Evolutionary conservation across 2,113 vertebrate genomes (phyloP).

Genomic region (Epinephelus lanceolatus): DNA sequence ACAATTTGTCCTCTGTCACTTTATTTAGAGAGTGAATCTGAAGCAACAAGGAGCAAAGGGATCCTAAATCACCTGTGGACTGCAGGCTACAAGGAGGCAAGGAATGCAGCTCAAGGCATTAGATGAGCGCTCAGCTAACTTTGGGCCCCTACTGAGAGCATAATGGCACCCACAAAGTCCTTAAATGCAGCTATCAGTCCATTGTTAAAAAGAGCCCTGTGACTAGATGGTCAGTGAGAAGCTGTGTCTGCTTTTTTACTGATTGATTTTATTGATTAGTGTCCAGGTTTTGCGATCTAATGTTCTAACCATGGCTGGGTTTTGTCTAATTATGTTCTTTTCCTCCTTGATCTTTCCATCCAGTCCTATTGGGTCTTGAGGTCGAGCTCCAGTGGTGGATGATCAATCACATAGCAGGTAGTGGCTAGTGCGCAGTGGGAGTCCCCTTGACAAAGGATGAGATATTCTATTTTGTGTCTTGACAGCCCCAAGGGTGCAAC

Average conservation of each 20-base stretch:
- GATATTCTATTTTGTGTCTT: slow-evolving; percentile 35
- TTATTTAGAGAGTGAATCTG: slow-evolving; percentile 10
- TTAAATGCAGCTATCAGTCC: slow-evolving; percentile 39
- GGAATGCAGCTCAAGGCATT: background rate
- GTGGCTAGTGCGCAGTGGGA: background rate
- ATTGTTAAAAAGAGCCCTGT: slow-evolving; percentile 19
- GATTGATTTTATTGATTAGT: slow-evolving; percentile 23
- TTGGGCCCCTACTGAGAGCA: background rate
- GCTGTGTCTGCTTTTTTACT: background rate
- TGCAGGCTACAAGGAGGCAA: background rate
- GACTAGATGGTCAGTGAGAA: slow-evolving; percentile 14
- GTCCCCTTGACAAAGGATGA: slow-evolving; percentile 8
- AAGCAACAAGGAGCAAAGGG: slow-evolving; percentile 8
- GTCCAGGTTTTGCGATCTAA: background rate
- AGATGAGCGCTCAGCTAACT: slow-evolving; percentile 16
- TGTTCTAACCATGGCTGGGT: background rate
- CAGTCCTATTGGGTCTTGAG: background rate
- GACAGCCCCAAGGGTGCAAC: background rate
- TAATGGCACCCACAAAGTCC: slow-evolving; percentile 18
- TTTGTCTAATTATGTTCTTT: background rate
- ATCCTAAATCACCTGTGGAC: slow-evolving; percentile 36
- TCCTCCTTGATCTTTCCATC: background rate
- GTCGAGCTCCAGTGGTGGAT: background rate
- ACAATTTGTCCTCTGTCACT: slow-evolving; percentile 11
- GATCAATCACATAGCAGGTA: slow-evolving; percentile 22